phyloP scores from a whole-genome alignment of 2,888 invertebrate genomes.

The Deroplatys truncata region DNA sequence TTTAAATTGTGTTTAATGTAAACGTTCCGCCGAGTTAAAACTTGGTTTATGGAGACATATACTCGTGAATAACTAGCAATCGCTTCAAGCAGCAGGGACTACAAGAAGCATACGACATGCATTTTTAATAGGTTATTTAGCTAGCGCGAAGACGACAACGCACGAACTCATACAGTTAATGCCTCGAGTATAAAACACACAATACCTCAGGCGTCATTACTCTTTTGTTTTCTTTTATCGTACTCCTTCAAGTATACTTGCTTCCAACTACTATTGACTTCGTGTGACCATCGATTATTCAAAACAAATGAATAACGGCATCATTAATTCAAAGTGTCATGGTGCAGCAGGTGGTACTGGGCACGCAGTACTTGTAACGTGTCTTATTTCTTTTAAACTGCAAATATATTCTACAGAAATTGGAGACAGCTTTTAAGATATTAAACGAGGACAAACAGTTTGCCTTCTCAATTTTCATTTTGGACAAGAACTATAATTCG shows the following conservation, averaged over 20 bases:
- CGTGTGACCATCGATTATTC: not conserved
- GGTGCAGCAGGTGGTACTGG: not conserved
- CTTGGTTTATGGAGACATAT: no score
- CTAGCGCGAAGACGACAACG: not conserved
- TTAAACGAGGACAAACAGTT: no score
- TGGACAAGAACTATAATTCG: no score
- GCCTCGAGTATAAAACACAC: not conserved
- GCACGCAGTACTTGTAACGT: not conserved
- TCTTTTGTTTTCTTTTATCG: not conserved
- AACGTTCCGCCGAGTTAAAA: no score
- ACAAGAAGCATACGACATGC: not conserved
- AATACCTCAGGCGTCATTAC: not conserved
- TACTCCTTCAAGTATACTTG: not conserved
- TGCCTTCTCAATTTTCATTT: no score
- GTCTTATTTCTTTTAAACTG: not conserved
- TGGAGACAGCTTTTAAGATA: no score
- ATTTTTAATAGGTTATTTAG: not conserved
- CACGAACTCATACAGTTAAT: no score
- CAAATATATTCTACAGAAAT: not conserved
- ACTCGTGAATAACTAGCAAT: no score
- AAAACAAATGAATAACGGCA: not conserved
- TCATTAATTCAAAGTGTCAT: not conserved
- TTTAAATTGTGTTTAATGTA: no score
- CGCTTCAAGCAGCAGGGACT: not conserved
- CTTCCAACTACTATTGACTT: not conserved